Evolutionary conservation across 2,888 invertebrate species (phyloP).

Genomic region (Caenorhabditis sp.): DNA sequence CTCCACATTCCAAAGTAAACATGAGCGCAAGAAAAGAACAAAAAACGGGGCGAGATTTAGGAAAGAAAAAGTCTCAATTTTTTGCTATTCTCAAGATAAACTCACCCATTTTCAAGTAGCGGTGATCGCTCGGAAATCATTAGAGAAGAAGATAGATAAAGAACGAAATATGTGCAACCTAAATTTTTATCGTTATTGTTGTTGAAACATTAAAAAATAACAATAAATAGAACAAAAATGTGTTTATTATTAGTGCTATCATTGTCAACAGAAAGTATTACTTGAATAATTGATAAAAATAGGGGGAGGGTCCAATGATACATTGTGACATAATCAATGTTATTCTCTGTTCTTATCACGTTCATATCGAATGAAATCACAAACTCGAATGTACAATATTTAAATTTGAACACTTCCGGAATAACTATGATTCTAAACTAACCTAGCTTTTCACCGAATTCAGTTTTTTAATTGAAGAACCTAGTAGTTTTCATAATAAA

Average conservation of each 20-base stretch:
- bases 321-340: slow-evolving; percentile 3
- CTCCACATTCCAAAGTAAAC: not conserved
- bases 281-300: not conserved
- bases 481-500: no score
- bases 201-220: not conserved
- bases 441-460: no score
- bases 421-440: no score
- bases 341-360: not conserved
- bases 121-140: slow-evolving; percentile 40
- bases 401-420: not conserved
- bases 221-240: not conserved
- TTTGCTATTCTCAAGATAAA: slow-evolving; percentile 10
- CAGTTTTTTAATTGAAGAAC: no score
- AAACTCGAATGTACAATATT: not conserved
- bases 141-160: not conserved
- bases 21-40: slow-evolving; percentile 2
- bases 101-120: slow-evolving; percentile 41
- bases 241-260: not conserved
- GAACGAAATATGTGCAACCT: not conserved
- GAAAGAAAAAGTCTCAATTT: not conserved
- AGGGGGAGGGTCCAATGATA: not conserved
- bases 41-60: slow-evolving; percentile 5
- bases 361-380: not conserved
- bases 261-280: not conserved
- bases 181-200: not conserved